Base-by-base conservation (phyloP, 2,888 invertebrate genomes). In the Clistopyga incitator region DNA sequence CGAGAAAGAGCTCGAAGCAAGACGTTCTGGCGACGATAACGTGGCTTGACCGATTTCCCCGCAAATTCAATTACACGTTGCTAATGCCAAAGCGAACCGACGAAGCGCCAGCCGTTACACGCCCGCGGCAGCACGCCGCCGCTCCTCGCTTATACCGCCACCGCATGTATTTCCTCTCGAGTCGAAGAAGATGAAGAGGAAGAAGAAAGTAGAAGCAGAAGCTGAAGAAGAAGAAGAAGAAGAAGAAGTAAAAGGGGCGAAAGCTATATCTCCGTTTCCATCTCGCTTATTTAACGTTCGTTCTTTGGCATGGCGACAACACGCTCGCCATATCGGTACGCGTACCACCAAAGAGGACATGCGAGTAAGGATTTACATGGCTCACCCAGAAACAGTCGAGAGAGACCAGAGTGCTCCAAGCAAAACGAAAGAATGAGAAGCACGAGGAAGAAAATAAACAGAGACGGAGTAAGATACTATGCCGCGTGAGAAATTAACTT, bases 51-150 rank as follows among this genome's bases (percentile, higher is more conserved):
- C 84, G 84, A 84, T 85, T 86, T 87, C 82, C 82, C 82, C 70
- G 85, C 78, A 81, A 87, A 87, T 88, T 87, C 85, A 86, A 86
- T 85, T 86, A 86, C 81, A 85, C 84, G 86, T 86, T 83, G 86
- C 85, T 86, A 86, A 88, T 86, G 83, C 84, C 83, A 87, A 87
- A 86, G 82, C 84, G 81, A 65, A 47, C 82, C 84, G 84, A 82
- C 78, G 82, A 72, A 78, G 81, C 77, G 82, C 76, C 74, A 79
- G 84, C 86, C 84, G 86, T 86, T 85, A 82, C 86, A 84, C 84
- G 86, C 87, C 86, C 85, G 85, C 85, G 85, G 86, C 81, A 59
- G 84, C 85, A 84, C 85, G 78, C 56, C 74, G 72, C 50, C 54
- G 52, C 54, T 64, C 68, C 65, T 54, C 59, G 25, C 75, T 64